phyloP scores from a whole-genome alignment of 2,888 invertebrate genomes.

The Drosophila histrio region DNA sequence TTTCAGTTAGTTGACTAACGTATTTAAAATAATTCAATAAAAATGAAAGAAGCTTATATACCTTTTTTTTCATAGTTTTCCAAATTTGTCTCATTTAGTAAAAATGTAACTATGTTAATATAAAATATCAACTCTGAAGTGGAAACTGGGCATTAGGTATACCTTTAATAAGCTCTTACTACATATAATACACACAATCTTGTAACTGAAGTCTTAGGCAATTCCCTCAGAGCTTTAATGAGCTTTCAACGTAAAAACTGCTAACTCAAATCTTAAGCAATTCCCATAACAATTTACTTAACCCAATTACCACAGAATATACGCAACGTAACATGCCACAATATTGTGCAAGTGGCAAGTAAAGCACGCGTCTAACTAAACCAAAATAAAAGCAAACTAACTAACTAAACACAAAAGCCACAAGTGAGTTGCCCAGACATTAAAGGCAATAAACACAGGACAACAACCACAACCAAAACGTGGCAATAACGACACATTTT shows the following conservation, averaged over 20 bases:
- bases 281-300: neutral
- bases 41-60: no score
- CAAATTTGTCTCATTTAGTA: no score
- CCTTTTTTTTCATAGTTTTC: no score
- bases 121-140: no score
- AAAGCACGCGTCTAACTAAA: neutral
- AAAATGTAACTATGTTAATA: no score
- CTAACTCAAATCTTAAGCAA: neutral
- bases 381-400: conserved; percentile 7
- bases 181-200: no score
- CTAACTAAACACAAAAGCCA: conserved; percentile 9
- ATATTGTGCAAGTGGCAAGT: conserved; percentile 1
- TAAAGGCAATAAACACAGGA: conserved; percentile 25
- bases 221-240: neutral
- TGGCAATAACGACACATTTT: neutral
- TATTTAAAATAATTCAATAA: no score
- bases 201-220: neutral
- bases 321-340: neutral
- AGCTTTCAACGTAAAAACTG: neutral
- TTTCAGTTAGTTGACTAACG: no score
- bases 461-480: neutral
- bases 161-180: no score
- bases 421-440: conserved; percentile 34
- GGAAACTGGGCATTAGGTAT: no score
- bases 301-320: neutral